Conservation (phyloP, 2,888 invertebrate species). For the Tenthredo livida region DNA sequence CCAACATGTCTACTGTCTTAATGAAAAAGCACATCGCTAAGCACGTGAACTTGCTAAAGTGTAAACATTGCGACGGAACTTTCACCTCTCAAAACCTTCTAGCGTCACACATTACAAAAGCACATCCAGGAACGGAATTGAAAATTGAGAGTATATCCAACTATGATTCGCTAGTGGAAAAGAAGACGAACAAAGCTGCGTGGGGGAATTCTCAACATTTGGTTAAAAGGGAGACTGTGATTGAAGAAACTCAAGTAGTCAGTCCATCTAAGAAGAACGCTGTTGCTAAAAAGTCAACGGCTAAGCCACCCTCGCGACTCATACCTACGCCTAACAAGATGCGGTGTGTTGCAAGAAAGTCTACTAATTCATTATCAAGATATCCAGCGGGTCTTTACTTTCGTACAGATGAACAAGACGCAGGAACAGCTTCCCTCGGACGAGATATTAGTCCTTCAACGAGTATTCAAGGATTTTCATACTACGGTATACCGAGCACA, state of each 20-base stretch:
- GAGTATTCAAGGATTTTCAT: conserved; percentile 73
- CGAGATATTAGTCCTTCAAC: neutral
- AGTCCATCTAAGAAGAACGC: conserved; percentile 48
- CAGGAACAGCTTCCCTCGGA: conserved; percentile 62
- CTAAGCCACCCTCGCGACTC: conserved; percentile 64
- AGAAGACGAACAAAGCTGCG: conserved; percentile 62
- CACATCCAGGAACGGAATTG: conserved; percentile 70
- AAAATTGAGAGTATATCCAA: conserved; percentile 67
- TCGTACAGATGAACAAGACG: conserved; percentile 59
- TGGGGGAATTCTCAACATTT: conserved; percentile 37
- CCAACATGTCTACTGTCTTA: conserved; percentile 65
- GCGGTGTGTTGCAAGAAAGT: conserved; percentile 78
- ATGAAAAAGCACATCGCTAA: conserved; percentile 77
- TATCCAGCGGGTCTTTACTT: conserved; percentile 62
- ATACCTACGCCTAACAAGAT: conserved; percentile 60
- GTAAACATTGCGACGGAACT: conserved; percentile 75
- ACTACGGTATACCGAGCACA: conserved; percentile 78
- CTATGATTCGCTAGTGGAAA: conserved; percentile 62
- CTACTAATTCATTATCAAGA: conserved; percentile 78
- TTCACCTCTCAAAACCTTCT: conserved; percentile 70
- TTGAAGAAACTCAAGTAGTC: conserved; percentile 34
- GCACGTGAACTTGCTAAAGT: conserved; percentile 77
- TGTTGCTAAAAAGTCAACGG: conserved; percentile 79
- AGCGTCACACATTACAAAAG: conserved; percentile 68
- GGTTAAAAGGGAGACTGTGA: conserved; percentile 54